These are phyloP conservation scores for Cricetomys ansorgei DNA, from an alignment of 2,113 vertebrate species.

Conservation along the genomic window DNA sequence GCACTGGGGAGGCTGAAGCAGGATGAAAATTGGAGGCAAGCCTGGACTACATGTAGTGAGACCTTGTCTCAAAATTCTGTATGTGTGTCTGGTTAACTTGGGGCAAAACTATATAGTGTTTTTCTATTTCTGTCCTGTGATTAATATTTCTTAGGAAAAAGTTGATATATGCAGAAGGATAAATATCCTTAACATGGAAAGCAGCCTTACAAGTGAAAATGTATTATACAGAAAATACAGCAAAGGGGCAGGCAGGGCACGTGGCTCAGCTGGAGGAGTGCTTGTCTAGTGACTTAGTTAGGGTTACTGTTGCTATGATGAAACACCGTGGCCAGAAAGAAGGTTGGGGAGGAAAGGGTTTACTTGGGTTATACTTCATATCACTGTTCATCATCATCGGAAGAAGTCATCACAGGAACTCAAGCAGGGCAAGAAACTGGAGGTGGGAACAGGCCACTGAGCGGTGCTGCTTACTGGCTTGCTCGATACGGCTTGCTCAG, in stretches of 20 bases:
- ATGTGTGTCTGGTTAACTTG: neutral
- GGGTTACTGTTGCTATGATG: neutral
- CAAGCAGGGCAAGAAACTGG: neutral
- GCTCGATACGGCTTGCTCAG: neutral
- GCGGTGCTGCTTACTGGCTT: neutral
- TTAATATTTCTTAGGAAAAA: conserved; percentile 37
- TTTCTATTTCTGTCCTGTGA: neutral
- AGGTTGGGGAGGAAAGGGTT: neutral
- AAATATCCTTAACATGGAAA: conserved; percentile 46
- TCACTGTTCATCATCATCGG: neutral
- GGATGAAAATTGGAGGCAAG: neutral
- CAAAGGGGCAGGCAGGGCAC: too few relatives aligned
- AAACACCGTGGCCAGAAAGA: neutral
- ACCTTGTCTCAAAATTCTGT: neutral
- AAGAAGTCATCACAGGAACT: neutral
- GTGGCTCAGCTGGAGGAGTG: neutral
- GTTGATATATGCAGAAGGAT: neutral
- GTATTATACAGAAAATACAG: neutral
- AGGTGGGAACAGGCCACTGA: neutral
- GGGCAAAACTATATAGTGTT: neutral
- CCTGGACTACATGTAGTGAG: neutral
- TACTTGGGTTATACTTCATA: neutral
- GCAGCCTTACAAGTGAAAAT: conserved; percentile 35
- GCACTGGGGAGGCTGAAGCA: neutral
- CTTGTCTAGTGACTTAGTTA: neutral